Evolutionary conservation across 2,797 vertebrate species (phyloP), one percentile per base, ranked within the genome.

Genomic region (Echeneis naucrates): DNA sequence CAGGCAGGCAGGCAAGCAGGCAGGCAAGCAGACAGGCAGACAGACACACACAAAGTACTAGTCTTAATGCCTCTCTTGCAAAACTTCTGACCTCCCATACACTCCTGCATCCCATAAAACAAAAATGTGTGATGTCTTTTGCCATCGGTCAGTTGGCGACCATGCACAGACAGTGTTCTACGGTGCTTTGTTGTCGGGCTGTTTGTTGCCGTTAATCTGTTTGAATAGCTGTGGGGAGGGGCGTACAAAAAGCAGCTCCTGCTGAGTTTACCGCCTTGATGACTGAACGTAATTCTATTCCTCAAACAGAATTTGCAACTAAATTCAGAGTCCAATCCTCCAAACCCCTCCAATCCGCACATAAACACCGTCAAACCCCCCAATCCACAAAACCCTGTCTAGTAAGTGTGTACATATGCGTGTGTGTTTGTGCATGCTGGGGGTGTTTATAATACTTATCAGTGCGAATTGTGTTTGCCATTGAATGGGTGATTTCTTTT

Each of bases 201-300:
- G 84, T 91, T 88, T 92, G 88, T 83, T 85, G 79, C 81, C 58
- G 81, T 89, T 92, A 92, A 92, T 94, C 90, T 91, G 89, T 93
- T 93, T 93, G 84, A 88, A 89, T 90, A 87, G 87, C 88, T 89
- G 83, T 73, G 78, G 80, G 78, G 78, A 71, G 68, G 78, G 81
- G 80, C 78, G 72, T 91, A 91, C 89, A 84, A 87, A 90, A 88
- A 88, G 73, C 84, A 78, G 86, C 85, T 88, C 73, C 72, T 45
- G 24, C 75, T 87, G 77, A 88, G 89, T 93, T 88, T 89, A 90
- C 86, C 72, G 88, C 93, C 85, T 92, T 92, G 87, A 87, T 93
- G 87, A 77, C 73, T 89, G 90, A 92, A 87, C 90, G 90, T 90
- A 93, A 93, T 93, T 93, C 93, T 94, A 92, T 91, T 84, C 78